Evolutionary conservation across 2,113 vertebrate genomes (phyloP), one percentile per base, ranked within the genome.

Genomic region (Strigops habroptila): DNA sequence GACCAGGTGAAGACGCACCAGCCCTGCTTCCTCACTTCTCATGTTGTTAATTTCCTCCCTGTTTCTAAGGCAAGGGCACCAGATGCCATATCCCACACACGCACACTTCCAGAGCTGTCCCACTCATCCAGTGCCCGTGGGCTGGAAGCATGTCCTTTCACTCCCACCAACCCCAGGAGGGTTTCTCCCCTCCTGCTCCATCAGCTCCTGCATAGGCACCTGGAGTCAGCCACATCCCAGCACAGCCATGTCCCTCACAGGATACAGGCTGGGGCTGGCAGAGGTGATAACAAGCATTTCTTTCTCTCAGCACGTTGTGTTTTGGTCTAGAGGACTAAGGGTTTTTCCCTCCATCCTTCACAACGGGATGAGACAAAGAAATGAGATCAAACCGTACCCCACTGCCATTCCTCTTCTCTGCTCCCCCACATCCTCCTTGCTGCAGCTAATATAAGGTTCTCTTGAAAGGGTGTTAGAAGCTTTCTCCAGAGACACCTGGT

Each of bases 1-100:
- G 64, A 41, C 5, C 53, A 28, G 62, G 69, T 6, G 49, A 41
- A 16, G 18, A 6, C 21, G 44, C 60, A 18, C 12, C 52, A 31
- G n/a, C n/a, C 41, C 49, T 59, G 27, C 21, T 31, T 16, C 16
- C 27, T 44, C 55, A 37, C 57, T 33, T 6, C 37, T 37, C 49
- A 35, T 52, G 35, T 8, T 6, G 15, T 33, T n/a, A 18, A 7
- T 18, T 64, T 57, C 14, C 18, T 13, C 11, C 9, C 31, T 21
- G 2, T 41, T 55, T 44, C 67, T 48, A 30, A 48, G 30, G 23
- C 13, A 10, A 62, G 8, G 23, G 24, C 4, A 1, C n/a, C 57
- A 41, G 33, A 14, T 7, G 6, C 37, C 5, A 3, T 12, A 21
- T 4, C 5, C 27, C 15, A 6, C 12, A 2, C 25, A 24, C 16